Evolutionary conservation across 2,888 invertebrate species (phyloP).

Genomic region (Lasioglossum figueresi): DNA sequence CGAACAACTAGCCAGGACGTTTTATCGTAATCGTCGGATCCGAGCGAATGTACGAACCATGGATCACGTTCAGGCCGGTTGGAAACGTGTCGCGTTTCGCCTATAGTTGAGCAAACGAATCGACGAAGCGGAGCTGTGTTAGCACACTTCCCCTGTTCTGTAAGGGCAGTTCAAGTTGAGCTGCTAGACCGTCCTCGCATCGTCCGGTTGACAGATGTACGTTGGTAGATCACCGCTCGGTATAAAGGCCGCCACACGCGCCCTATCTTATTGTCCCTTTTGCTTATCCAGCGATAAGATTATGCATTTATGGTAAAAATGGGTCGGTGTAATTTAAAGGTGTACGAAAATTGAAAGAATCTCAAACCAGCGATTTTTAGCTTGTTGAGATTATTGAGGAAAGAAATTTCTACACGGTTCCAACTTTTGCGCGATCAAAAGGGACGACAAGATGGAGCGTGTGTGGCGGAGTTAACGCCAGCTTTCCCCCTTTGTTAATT

Average conservation of each 20-base stretch:
- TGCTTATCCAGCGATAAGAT: not conserved
- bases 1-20: not conserved
- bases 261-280: not conserved
- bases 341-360: too few relatives aligned
- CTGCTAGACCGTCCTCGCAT: not conserved
- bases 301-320: too few relatives aligned
- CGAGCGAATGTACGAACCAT: constrained; percentile 2
- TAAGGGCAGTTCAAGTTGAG: not conserved
- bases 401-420: too few relatives aligned
- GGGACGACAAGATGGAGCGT: not conserved
- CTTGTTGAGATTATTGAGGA: not conserved
- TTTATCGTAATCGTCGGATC: not conserved
- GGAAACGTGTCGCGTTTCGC: constrained; percentile 18
- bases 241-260: not conserved
- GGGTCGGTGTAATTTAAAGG: too few relatives aligned
- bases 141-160: not conserved
- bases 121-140: constrained; percentile 3
- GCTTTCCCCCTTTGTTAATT: not conserved
- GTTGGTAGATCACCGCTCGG: not conserved
- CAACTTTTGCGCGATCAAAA: not conserved
- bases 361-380: too few relatives aligned
- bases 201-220: not conserved
- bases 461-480: not conserved
- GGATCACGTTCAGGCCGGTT: constrained; percentile 32
- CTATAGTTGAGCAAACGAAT: constrained; percentile 22